Percentiles rank a stretch among this genome's conserved stretches.
Evolutionary conservation across 2,797 vertebrate species (phyloP).

Genomic region (Thunnus albacares): DNA sequence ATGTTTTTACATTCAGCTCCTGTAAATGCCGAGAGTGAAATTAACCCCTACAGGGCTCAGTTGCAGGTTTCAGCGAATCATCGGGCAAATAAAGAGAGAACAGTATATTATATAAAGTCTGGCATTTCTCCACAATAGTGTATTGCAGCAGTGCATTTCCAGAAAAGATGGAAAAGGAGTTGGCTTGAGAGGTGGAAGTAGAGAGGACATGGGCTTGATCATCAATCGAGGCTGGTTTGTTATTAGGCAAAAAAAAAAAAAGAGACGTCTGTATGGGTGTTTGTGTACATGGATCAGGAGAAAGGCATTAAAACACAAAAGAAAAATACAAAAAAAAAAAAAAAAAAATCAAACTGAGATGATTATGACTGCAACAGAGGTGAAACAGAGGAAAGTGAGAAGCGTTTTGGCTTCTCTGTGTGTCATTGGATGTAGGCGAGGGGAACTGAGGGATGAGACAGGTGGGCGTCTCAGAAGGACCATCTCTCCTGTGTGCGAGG

Average conservation of each 20-base stretch:
- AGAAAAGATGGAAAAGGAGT: conserved; percentile 39
- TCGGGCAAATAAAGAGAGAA: conserved; percentile 24
- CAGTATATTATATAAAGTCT: conserved; percentile 45
- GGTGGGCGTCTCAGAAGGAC: conserved; percentile 91
- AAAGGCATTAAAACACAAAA: conserved; percentile 71
- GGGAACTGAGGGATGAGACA: conserved; percentile 36
- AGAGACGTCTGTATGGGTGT: conserved; percentile 48
- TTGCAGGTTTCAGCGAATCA: conserved; percentile 62
- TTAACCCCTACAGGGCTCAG: conserved; percentile 66
- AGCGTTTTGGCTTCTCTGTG: conserved; percentile 52
- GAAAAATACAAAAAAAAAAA: conserved; percentile 59
- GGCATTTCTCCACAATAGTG: conserved; percentile 54
- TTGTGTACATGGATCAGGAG: conserved; percentile 58
- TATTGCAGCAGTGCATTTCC: conserved; percentile 73
- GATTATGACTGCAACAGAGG: conserved; percentile 71
- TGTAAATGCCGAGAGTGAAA: conserved; percentile 37
- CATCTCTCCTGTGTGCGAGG: conserved; percentile 93
- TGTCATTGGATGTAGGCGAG: conserved; percentile 53
- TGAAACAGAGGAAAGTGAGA: conserved; percentile 61
- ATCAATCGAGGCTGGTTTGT: conserved; percentile 59
- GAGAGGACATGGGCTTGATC: conserved; percentile 40
- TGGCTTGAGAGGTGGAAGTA: conserved; percentile 40
- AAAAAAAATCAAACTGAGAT: conserved; percentile 64
- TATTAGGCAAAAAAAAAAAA: conserved; percentile 50
- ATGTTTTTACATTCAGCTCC: conserved; percentile 28